These are phyloP conservation scores for Neotoxoptera formosana DNA, from an alignment of 1,140 invertebrate species.

Conservation along the genomic window DNA sequence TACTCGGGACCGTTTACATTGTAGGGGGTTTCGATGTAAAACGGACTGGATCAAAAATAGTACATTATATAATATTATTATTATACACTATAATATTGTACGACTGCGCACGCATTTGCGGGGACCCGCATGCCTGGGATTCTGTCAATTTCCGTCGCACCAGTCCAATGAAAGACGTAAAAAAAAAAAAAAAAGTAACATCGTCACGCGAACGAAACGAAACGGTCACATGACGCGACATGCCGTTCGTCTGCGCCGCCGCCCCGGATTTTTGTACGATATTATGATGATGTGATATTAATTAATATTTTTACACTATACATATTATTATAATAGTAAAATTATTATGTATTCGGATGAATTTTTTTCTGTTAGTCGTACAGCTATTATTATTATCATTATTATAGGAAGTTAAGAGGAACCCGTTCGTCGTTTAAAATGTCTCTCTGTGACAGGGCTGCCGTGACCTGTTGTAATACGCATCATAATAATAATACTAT, in stretches of 20 bases:
- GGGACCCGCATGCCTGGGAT: background rate
- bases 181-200: background rate
- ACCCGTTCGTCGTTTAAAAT: background rate
- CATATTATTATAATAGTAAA: no score
- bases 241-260: background rate
- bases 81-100: no score
- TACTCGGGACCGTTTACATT: slow-evolving; percentile 6
- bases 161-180: background rate
- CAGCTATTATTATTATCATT: no score
- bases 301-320: no score
- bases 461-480: background rate
- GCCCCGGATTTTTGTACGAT: no score
- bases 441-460: background rate
- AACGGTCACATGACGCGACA: background rate
- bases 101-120: background rate
- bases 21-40: slow-evolving; percentile 39
- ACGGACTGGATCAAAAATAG: slow-evolving; percentile 4
- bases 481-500: background rate
- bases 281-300: no score
- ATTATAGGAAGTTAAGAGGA: no score
- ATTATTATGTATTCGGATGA: no score
- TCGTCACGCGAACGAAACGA: background rate
- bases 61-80: background rate
- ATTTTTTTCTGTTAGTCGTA: no score
- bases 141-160: background rate